Conservation (phyloP, 2,888 invertebrate genomes). For the Panorpa germanica region DNA sequence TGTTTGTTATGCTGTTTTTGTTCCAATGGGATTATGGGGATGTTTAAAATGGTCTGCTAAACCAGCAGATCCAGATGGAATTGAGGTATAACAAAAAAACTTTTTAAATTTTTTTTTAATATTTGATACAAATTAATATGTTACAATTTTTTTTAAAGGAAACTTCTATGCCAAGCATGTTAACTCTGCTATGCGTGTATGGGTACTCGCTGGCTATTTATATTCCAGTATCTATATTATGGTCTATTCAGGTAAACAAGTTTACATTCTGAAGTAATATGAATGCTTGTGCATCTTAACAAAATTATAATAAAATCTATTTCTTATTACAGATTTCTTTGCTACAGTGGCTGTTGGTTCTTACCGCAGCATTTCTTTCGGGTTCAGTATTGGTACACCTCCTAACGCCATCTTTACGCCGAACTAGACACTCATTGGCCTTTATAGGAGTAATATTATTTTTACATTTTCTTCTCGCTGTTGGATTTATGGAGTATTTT, state of each 20-base stretch:
- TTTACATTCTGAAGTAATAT: not conserved
- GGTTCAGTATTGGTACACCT: constrained; percentile 72
- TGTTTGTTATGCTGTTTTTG: constrained; percentile 68
- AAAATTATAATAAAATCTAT: constrained; percentile 11
- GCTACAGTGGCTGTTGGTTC: constrained; percentile 77
- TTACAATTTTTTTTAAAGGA: constrained; percentile 23
- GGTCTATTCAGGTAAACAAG: constrained; percentile 56
- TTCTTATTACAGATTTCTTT: constrained; percentile 28
- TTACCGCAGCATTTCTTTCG: constrained; percentile 64
- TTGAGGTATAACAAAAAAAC: constrained; percentile 32
- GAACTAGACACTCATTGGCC: constrained; percentile 42
- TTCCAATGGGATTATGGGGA: constrained; percentile 72
- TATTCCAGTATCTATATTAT: constrained; percentile 81
- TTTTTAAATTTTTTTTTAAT: constrained; percentile 6
- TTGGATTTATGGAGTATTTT: constrained; percentile 73
- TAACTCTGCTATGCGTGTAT: constrained; percentile 84
- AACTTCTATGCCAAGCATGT: constrained; percentile 39
- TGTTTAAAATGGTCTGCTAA: constrained; percentile 63
- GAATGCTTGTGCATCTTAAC: constrained; percentile 3
- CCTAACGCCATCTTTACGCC: constrained; percentile 53
- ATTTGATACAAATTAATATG: constrained; percentile 3
- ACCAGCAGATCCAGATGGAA: constrained; percentile 36
- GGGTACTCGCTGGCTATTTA: constrained; percentile 91
- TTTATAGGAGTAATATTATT: constrained; percentile 45
- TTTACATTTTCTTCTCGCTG: constrained; percentile 65